Percentiles rank a stretch among this genome's conserved stretches.
Conservation (phyloP, 2,888 invertebrate genomes). For the Stenodera caucasica region DNA sequence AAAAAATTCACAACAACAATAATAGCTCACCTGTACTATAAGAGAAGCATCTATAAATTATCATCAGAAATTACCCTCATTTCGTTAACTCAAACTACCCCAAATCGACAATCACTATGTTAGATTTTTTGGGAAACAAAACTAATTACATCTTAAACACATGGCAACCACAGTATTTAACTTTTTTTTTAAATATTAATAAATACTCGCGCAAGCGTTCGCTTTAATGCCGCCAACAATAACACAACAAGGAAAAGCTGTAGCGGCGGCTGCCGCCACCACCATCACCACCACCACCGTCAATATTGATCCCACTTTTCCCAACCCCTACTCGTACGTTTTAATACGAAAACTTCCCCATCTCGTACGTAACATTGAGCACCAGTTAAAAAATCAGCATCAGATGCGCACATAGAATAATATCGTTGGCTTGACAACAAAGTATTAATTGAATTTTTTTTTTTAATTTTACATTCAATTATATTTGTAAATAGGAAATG, state of each 20-base stretch:
- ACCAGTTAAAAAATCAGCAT: not conserved
- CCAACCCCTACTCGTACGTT: not conserved
- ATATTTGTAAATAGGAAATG: not conserved
- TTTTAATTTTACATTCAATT: not conserved
- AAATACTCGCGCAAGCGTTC: not conserved
- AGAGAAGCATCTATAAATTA: not conserved
- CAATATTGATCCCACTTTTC: conserved; percentile 2
- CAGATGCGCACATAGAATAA: not conserved
- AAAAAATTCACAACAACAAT: not conserved
- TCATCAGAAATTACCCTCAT: not conserved
- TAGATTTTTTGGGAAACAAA: not conserved
- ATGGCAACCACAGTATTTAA: not conserved
- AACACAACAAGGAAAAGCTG: conserved; percentile 1
- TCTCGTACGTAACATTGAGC: not conserved
- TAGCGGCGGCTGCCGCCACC: not conserved
- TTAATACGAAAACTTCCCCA: not conserved
- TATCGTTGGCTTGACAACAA: not conserved
- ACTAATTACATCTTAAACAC: not conserved
- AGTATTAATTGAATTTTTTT: not conserved
- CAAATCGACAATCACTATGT: not conserved
- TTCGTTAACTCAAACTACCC: too few species aligned
- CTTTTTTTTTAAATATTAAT: not conserved
- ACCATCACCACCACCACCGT: not conserved
- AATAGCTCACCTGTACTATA: not conserved
- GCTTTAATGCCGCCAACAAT: conserved; percentile 1